phyloP scores from a whole-genome alignment of 2,888 invertebrate species.

The Brachyptera risi region DNA sequence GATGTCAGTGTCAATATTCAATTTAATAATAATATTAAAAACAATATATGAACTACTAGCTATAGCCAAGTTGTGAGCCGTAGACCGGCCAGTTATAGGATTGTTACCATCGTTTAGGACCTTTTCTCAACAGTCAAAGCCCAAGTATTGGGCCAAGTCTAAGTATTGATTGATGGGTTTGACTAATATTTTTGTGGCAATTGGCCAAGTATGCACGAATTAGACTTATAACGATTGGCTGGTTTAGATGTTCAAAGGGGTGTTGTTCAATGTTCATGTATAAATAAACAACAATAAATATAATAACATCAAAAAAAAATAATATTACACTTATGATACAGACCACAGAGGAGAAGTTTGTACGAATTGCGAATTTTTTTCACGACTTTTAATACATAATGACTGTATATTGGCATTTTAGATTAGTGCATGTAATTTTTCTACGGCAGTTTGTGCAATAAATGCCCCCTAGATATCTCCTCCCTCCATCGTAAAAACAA shows the following conservation, averaged over 20 bases:
- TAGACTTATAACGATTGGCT: background rate
- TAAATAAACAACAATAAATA: slow-evolving; percentile 3
- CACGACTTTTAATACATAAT: slow-evolving; percentile 19
- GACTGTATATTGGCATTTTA: slow-evolving; percentile 18
- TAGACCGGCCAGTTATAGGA: too few species aligned
- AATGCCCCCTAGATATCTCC: slow-evolving; percentile 12
- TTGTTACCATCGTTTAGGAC: too few species aligned
- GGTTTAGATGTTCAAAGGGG: slow-evolving; percentile 3
- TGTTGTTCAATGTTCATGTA: slow-evolving; percentile 1
- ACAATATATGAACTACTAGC: background rate
- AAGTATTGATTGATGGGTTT: background rate
- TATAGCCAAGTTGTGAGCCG: background rate
- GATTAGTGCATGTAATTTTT: slow-evolving; percentile 28
- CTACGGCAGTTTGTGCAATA: slow-evolving; percentile 27
- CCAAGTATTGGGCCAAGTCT: background rate
- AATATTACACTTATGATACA: too few species aligned
- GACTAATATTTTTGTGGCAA: background rate
- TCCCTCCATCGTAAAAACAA: slow-evolving; percentile 16
- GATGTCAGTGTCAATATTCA: slow-evolving; percentile 31
- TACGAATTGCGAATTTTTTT: slow-evolving; percentile 21
- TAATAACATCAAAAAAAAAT: slow-evolving; percentile 1
- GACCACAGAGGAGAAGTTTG: slow-evolving; percentile 17
- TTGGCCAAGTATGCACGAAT: slow-evolving; percentile 6
- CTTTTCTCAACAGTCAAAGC: background rate
- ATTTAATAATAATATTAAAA: slow-evolving; percentile 22